A percentile compares a stretch with the other conserved stretches of the same genome.
Conservation (phyloP, 2,888 invertebrate species). For the Apodemia hepburni region DNA sequence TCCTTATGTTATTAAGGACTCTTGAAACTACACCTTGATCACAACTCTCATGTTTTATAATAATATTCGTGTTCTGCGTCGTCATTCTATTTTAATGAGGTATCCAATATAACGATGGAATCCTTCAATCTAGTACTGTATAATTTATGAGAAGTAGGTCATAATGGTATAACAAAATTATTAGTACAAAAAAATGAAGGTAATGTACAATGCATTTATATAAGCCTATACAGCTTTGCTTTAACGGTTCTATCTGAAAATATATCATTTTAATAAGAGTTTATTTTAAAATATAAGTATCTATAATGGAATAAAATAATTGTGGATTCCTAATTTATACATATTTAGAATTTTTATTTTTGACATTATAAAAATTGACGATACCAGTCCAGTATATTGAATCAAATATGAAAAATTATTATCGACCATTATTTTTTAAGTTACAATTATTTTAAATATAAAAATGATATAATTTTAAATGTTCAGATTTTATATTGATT, state of each 20-base stretch:
- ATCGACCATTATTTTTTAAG: neutral
- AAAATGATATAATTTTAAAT: conserved; percentile 20
- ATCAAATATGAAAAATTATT: too few species aligned
- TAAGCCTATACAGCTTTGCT: too few species aligned
- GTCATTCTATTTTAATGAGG: conserved; percentile 71
- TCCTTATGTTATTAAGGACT: conserved; percentile 46
- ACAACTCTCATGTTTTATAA: conserved; percentile 65
- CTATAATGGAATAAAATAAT: too few species aligned
- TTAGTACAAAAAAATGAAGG: neutral
- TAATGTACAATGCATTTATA: neutral
- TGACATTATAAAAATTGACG: too few species aligned
- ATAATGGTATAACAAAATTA: conserved; percentile 12
- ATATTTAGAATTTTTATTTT: too few species aligned
- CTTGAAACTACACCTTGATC: conserved; percentile 48
- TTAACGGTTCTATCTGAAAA: too few species aligned
- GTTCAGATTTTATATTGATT: conserved; percentile 52
- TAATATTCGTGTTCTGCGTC: conserved; percentile 57
- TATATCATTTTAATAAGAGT: too few species aligned
- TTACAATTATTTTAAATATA: neutral
- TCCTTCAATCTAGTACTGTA: conserved; percentile 50
- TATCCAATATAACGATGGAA: conserved; percentile 49
- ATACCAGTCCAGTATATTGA: too few species aligned
- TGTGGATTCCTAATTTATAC: too few species aligned
- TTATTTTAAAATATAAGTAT: too few species aligned
- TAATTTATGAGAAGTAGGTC: conserved; percentile 56